Percentiles rank a stretch among this genome's conserved stretches.
Conservation (phyloP, 2,888 invertebrate species). For the Lasiommata megera region DNA sequence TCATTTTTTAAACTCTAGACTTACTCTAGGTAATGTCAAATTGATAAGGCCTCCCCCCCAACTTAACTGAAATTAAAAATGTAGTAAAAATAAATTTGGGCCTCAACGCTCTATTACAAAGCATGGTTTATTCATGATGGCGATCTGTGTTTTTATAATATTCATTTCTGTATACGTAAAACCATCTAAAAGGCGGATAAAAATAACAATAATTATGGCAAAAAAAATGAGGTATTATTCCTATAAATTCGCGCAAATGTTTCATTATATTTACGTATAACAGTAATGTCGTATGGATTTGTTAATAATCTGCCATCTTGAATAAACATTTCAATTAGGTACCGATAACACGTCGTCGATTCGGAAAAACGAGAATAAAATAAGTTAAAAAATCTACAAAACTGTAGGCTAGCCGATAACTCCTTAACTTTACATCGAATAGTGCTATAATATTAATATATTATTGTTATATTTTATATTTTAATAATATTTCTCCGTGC, state of each 20-base stretch:
- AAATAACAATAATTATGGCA: conserved; percentile 21
- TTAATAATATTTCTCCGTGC: conserved; percentile 29
- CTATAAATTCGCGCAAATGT: conserved; percentile 12
- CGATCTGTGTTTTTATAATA: background rate
- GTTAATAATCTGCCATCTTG: background rate
- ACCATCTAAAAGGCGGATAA: conserved; percentile 20
- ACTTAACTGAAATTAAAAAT: conserved; percentile 27
- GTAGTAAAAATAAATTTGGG: conserved; percentile 33
- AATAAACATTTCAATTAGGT: conserved; percentile 4
- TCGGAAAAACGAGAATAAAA: conserved; percentile 22
- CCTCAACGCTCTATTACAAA: conserved; percentile 10
- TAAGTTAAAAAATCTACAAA: conserved; percentile 46
- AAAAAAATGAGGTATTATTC: conserved; percentile 20
- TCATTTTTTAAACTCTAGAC: conserved; percentile 76
- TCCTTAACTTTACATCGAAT: conserved; percentile 46
- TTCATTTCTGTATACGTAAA: background rate
- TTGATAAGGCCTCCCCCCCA: conserved; percentile 47
- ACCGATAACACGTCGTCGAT: conserved; percentile 20
- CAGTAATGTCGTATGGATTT: no score
- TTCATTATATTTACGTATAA: background rate
- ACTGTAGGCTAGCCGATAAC: conserved; percentile 49
- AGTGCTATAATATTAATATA: conserved; percentile 45
- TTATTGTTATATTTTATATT: conserved; percentile 44
- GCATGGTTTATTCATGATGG: conserved; percentile 6
- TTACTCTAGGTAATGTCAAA: conserved; percentile 78